These are phyloP conservation scores for Meganola albula DNA, from an alignment of 2,888 invertebrate genomes.

Conservation along the genomic window DNA sequence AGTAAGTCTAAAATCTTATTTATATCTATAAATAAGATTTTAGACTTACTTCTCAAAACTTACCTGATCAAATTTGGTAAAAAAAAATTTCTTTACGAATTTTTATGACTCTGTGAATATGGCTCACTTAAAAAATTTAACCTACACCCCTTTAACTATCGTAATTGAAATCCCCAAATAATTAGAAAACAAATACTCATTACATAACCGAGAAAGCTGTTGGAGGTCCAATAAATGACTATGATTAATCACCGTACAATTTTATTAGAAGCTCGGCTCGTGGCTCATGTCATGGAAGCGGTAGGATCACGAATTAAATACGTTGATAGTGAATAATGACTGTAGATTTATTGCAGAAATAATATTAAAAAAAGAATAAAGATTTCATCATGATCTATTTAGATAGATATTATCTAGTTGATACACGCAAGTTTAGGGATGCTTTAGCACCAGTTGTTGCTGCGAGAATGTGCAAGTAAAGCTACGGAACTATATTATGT, in stretches of 20 bases:
- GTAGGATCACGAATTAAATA: not conserved
- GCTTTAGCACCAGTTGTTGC: too few relatives aligned
- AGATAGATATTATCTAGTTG: too few relatives aligned
- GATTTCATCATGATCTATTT: not conserved
- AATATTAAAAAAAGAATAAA: not conserved
- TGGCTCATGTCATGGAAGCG: not conserved
- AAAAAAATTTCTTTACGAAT: too few relatives aligned
- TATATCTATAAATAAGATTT: too few relatives aligned
- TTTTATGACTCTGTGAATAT: too few relatives aligned
- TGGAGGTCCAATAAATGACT: constrained; percentile 24
- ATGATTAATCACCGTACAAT: constrained; percentile 32
- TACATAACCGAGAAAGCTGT: constrained; percentile 16
- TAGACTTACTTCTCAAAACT: too few relatives aligned
- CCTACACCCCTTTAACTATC: constrained; percentile 25
- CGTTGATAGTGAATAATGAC: constrained; percentile 1
- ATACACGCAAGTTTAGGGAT: too few relatives aligned
- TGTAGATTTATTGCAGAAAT: not conserved
- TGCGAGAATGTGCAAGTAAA: too few relatives aligned
- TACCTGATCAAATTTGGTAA: too few relatives aligned
- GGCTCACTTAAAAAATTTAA: constrained; percentile 25
- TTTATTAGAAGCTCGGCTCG: not conserved
- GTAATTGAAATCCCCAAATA: constrained; percentile 25
- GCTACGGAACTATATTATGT: too few relatives aligned
- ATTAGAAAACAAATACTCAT: constrained; percentile 16
- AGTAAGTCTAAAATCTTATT: too few relatives aligned